Evolutionary conservation across 2,888 invertebrate species (phyloP), one percentile per base, ranked within the genome.

Genomic region (Anodontia alba): DNA sequence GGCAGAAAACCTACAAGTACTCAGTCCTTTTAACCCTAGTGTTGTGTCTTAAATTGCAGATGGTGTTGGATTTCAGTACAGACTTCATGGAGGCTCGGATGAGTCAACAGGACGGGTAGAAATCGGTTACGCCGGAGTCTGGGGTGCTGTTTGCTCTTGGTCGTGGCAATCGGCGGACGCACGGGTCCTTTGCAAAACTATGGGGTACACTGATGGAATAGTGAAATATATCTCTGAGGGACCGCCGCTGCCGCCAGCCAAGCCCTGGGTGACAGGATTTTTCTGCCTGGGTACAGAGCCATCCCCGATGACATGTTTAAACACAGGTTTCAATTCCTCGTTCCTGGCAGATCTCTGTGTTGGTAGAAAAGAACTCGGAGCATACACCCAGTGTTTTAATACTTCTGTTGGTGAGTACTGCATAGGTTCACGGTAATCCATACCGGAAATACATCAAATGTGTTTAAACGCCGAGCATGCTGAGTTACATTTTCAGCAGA

Each of bases 121-220:
- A 80, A 90, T 93, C n/a, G 87, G 88, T 20, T 90, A 90, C 67
- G 90, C 90, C 42, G 91, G 90, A 8, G 75, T 79, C 0, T 91
- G 90, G 88, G 92, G 92, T 0, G 87, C 89, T 20, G 88, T 93
- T 0, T 93, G 93, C 76, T 85, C 90, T 29, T 87, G 90, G 84
- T 88, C 88, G 0, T 93, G 92, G 92, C 88, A 88, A 57, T 83
- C 88, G 8, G 81, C 88, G 0, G 90, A 92, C 78, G 89, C 92
- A 1, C 78, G 82, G 20, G 92, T 92, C 3, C 73, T 93, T 43
- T 93, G 93, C 80, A 73, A 86, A 49, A 76, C 86, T 26, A 81
- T 92, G 15, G 90, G 90, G 2, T 92, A 83, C 75, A 38, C 17
- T 3, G 91, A 92, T 81, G 92, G 92, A 0, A 86, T 90, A 36